Conservation (phyloP, 2,797 vertebrate species). For the Brachyalestes nurse region DNA sequence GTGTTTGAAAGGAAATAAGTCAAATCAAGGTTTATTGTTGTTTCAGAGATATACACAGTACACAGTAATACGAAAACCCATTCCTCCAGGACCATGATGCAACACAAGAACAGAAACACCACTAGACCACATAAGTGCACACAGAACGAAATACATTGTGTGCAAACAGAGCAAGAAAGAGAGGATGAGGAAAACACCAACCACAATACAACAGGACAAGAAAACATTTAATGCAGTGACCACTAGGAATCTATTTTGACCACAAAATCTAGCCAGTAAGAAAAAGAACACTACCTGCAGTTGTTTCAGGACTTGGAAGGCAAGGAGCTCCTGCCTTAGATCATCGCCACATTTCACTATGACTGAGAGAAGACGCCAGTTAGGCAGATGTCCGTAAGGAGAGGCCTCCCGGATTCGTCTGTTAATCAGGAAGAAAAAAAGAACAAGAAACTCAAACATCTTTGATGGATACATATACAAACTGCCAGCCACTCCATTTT, state of each 20-base stretch:
- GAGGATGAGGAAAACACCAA: no score
- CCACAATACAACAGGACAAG: no score
- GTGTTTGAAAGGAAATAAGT: neutral
- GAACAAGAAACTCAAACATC: neutral
- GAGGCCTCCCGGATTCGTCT: constrained; percentile 93
- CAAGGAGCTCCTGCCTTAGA: constrained; percentile 92
- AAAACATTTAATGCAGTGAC: no score
- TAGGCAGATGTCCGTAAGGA: constrained; percentile 92
- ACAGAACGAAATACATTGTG: no score
- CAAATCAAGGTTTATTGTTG: no score
- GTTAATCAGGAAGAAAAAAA: constrained; percentile 28
- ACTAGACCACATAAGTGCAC: no score
- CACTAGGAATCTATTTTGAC: no score
- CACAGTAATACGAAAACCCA: no score
- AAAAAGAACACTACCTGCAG: constrained; percentile 80
- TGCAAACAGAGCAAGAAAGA: no score
- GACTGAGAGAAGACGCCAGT: constrained; percentile 92
- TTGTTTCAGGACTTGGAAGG: constrained; percentile 93
- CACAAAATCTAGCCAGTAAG: neutral
- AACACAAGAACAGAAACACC: no score
- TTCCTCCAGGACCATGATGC: no score
- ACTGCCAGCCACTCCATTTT: neutral
- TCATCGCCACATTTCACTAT: constrained; percentile 97
- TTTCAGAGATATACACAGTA: no score
- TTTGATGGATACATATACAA: neutral